Evolutionary conservation across 2,888 invertebrate genomes (phyloP), one percentile per base, ranked within the genome.

Genomic region (Chromoteleia sp.): DNA sequence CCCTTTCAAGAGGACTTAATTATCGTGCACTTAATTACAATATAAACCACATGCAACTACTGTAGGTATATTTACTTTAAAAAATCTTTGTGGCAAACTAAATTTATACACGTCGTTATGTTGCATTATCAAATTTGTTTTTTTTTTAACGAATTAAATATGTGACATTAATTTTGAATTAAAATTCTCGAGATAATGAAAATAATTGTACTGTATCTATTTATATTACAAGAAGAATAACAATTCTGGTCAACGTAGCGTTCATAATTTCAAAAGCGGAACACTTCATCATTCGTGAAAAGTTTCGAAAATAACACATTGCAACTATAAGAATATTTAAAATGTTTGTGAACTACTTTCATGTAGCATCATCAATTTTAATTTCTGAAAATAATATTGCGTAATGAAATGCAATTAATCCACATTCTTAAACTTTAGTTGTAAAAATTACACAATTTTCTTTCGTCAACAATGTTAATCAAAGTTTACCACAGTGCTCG

Each of bases 1-100:
- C 54, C 43, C 43, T 54, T 68, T 68, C 67, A 68, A 54, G 67
- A 30, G 30, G 43, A 54, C 67, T 54, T 54, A 54, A 67, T 67
- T 54, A 67, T 67, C 43, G 52, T 19, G 25, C 67, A 67, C 43
- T 52, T 67, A 67, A 67, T 67, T 67, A 67, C 43, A 50, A 30
- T 54, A 17, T 30, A 54, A 54, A 67, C 67, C 67, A 54, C 54
- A 30, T 15, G 39, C 25, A 41, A 54, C 21, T 29, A 41, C 67
- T 25, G 19, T 8, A 39, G 14, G 33, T 21, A 45, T 29, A 48
- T 17, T 19, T 8, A 21, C 33, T 36, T 19, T 25, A 1, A 19
- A 45, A 41, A 12, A 29, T 14, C 14, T 29, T 30, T 45, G 14
- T 17, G 17, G 39, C 6, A 33, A 30, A 61, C 15, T 2, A 33